Conservation (phyloP, 2,888 invertebrate genomes). For the Lingula anatina region DNA sequence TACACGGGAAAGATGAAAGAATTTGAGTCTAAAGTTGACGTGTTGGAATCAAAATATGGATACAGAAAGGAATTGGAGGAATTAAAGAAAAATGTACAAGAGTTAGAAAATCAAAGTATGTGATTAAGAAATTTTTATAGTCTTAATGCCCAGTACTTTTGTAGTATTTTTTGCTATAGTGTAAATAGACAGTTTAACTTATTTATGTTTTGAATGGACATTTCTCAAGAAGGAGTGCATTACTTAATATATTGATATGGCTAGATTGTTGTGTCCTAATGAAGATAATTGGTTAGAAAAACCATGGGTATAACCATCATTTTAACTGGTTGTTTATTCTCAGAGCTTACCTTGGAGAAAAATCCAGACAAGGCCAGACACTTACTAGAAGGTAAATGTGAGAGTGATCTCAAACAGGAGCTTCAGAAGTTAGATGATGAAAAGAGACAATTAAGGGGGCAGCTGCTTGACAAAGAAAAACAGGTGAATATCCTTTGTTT, state of each 20-base stretch:
- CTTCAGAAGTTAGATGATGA: conserved; percentile 1
- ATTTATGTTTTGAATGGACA: too few relatives aligned
- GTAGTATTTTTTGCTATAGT: too few relatives aligned
- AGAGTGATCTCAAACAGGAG: conserved; percentile 5
- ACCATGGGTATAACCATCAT: background rate
- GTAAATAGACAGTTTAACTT: too few relatives aligned
- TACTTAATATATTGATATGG: too few relatives aligned
- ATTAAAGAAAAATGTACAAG: background rate
- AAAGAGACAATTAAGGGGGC: too few relatives aligned
- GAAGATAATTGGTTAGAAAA: background rate
- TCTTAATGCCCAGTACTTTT: background rate
- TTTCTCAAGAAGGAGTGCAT: background rate
- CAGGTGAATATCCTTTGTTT: background rate
- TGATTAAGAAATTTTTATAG: too few relatives aligned
- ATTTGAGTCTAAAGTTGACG: conserved; percentile 2
- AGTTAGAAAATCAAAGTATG: conserved; percentile 6
- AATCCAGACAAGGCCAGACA: conserved; percentile 4
- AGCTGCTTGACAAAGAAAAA: background rate
- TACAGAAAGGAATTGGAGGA: conserved; percentile 3
- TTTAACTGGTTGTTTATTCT: background rate
- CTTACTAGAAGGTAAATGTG: conserved; percentile 5
- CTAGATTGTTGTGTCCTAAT: conserved; percentile 1
- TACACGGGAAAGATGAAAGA: conserved; percentile 8
- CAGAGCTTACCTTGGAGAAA: conserved; percentile 5
- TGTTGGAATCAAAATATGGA: conserved; percentile 4